These are phyloP conservation scores for Callaeas wilsoni DNA, from an alignment of 2,113 vertebrate species.

Conservation along the genomic window DNA sequence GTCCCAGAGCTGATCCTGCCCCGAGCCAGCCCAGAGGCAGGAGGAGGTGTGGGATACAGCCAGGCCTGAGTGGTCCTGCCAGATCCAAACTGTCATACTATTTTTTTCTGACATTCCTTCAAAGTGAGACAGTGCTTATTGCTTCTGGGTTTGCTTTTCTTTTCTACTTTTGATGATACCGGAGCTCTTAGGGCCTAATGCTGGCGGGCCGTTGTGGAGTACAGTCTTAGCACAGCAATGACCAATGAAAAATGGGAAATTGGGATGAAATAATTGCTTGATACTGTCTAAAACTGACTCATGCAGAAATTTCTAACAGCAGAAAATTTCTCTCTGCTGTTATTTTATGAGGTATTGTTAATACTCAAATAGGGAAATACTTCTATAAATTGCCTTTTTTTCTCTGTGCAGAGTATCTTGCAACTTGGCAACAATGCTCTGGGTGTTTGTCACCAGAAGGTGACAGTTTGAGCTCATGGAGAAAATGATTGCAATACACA, in stretches of 20 bases:
- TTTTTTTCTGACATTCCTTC: not conserved
- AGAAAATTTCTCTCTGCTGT: not conserved
- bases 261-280: not conserved
- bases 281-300: not conserved
- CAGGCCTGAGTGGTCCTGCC: not conserved
- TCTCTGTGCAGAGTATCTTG: not conserved
- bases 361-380: not conserved
- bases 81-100: not conserved
- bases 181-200: not conserved
- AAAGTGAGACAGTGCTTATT: not conserved
- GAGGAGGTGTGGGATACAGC: accelerated
- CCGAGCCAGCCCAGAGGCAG: not conserved
- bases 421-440: not conserved
- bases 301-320: not conserved
- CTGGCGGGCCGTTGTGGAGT: not conserved
- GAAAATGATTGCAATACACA: not conserved
- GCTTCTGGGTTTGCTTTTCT: not conserved
- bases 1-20: not conserved
- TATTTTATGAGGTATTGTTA: not conserved
- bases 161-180: not conserved
- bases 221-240: not conserved
- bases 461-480: not conserved
- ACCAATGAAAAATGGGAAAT: not conserved
- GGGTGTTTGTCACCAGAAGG: not conserved
- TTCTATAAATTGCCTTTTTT: not conserved